Conservation (phyloP, 2,888 invertebrate genomes). For the Dioctria rufipes region DNA sequence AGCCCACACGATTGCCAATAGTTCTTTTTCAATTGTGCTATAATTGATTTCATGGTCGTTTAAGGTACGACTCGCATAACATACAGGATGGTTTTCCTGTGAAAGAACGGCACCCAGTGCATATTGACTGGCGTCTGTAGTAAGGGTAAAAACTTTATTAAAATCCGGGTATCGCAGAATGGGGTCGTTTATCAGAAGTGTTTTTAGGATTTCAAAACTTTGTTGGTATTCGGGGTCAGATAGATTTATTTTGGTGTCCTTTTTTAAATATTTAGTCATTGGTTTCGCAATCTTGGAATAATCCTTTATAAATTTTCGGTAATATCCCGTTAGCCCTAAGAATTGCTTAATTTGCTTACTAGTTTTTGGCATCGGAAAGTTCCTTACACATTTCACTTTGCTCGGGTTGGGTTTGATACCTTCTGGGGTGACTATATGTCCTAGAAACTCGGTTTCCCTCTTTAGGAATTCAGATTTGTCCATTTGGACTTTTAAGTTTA, state of each 20-base stretch:
- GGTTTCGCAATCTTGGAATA: slow-evolving; percentile 35
- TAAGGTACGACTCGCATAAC: too few species aligned
- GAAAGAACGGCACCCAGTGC: neutral
- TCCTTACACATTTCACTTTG: slow-evolving; percentile 31
- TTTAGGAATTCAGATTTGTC: slow-evolving; percentile 48
- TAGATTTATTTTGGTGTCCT: slow-evolving; percentile 22
- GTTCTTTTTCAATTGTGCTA: too few species aligned
- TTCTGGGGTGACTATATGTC: slow-evolving; percentile 37
- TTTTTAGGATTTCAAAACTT: too few species aligned
- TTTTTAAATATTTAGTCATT: slow-evolving; percentile 36
- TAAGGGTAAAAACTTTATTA: neutral
- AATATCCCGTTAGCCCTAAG: slow-evolving; percentile 46
- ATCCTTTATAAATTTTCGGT: slow-evolving; percentile 39
- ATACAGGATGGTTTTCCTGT: too few species aligned
- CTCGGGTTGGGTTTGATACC: slow-evolving; percentile 50
- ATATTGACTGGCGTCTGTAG: too few species aligned
- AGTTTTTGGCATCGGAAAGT: slow-evolving; percentile 41
- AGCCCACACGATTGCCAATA: too few species aligned
- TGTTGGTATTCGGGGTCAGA: too few species aligned
- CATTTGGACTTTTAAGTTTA: slow-evolving; percentile 37
- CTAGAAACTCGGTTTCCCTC: slow-evolving; percentile 41
- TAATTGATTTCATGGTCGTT: too few species aligned
- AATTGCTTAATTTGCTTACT: slow-evolving; percentile 40
- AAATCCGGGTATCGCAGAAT: too few species aligned
- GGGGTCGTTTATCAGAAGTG: too few species aligned